These are phyloP conservation scores for Lucilia cuprina DNA, from an alignment of 1,140 invertebrate genomes.

Conservation along the genomic window DNA sequence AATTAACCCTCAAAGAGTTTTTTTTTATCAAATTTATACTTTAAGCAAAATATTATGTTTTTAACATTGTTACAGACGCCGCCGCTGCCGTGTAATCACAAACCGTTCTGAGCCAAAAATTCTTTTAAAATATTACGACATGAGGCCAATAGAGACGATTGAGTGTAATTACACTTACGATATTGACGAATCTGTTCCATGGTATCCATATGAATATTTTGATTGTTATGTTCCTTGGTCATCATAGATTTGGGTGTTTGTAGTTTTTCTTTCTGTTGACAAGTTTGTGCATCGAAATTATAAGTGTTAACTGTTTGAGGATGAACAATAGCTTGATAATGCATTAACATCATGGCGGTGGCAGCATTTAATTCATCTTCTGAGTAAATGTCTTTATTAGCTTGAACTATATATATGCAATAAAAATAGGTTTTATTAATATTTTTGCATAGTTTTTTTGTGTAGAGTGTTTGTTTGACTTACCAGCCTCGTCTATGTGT, in stretches of 20 bases:
- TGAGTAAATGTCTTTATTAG: background rate
- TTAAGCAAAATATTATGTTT: too few relatives aligned
- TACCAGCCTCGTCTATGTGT: background rate
- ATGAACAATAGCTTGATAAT: constrained; percentile 46
- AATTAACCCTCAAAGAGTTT: too few relatives aligned
- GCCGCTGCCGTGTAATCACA: too few relatives aligned
- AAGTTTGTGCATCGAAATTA: background rate
- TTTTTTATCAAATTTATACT: too few relatives aligned
- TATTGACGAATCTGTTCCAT: background rate
- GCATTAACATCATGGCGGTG: constrained; percentile 47
- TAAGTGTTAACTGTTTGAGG: background rate
- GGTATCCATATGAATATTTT: background rate
- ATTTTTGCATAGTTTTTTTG: too few relatives aligned
- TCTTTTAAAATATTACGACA: constrained; percentile 28
- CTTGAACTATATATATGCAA: background rate
- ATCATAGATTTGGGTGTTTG: background rate
- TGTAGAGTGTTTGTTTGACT: background rate
- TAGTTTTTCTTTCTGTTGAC: background rate
- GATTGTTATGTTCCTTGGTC: background rate
- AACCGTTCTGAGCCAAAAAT: constrained; percentile 1
- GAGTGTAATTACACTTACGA: background rate
- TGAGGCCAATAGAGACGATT: constrained; percentile 1
- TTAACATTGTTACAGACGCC: too few relatives aligned
- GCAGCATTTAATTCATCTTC: constrained; percentile 47
- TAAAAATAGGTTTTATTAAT: too few relatives aligned